phyloP scores from a whole-genome alignment of 2,797 vertebrate species.

The Antrozous pallidus region DNA sequence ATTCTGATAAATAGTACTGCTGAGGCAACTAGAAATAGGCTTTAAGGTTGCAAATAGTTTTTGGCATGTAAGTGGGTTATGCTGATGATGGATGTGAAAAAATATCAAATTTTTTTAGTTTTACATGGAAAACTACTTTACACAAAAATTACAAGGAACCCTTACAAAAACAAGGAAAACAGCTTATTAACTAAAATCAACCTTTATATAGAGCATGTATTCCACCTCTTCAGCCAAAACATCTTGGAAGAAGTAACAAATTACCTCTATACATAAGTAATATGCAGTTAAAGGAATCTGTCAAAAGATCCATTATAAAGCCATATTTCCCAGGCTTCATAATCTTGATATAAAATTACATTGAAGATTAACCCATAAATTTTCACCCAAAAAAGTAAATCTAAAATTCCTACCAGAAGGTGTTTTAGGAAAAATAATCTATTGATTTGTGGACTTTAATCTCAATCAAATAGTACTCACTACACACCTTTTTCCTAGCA shows the following conservation, averaged over 20 bases:
- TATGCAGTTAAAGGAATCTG: constrained; percentile 70
- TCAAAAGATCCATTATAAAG: constrained; percentile 64
- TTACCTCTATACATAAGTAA: constrained; percentile 63
- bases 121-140: constrained; percentile 78
- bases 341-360: constrained; percentile 70
- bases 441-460: neutral
- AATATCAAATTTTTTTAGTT: constrained; percentile 80
- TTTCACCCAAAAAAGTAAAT: constrained; percentile 39
- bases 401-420: constrained; percentile 20
- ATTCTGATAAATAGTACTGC: constrained; percentile 76
- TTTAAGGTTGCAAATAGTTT: constrained; percentile 71
- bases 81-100: constrained; percentile 75
- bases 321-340: constrained; percentile 64
- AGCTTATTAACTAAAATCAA: constrained; percentile 80
- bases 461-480: neutral
- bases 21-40: constrained; percentile 74
- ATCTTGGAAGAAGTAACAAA: constrained; percentile 77
- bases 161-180: constrained; percentile 76
- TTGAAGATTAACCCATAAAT: constrained; percentile 63
- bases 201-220: constrained; percentile 76
- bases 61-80: constrained; percentile 79
- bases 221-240: constrained; percentile 73
- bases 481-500: neutral
- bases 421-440: constrained; percentile 24
- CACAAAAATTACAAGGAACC: constrained; percentile 78